A percentile compares a stretch with the other conserved stretches of the same genome.
These are phyloP conservation scores for Trypoxylon attenuatum DNA, from an alignment of 2,888 invertebrate genomes.

Conservation along the genomic window DNA sequence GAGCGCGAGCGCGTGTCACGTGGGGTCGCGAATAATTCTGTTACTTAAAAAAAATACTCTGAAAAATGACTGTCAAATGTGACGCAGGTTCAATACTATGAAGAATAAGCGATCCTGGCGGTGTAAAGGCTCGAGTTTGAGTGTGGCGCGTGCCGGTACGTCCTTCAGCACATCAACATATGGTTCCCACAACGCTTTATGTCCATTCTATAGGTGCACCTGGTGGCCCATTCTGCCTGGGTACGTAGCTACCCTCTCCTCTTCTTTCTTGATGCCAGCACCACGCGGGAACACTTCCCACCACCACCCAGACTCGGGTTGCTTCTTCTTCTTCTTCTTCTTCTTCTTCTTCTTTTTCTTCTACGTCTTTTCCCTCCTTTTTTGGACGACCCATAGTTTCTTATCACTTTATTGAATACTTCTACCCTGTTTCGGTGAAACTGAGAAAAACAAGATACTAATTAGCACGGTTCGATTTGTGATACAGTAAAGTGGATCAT, in stretches of 20 bases:
- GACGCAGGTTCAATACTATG: too few relatives aligned
- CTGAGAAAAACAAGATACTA: too few relatives aligned
- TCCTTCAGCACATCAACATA: conserved; percentile 71
- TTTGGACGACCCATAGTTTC: too few relatives aligned
- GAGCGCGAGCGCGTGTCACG: background rate
- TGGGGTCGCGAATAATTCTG: too few relatives aligned
- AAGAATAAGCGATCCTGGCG: conserved; percentile 54
- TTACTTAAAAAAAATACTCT: too few relatives aligned
- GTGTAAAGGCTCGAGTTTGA: conserved; percentile 66
- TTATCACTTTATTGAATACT: too few relatives aligned
- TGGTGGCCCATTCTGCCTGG: conserved; percentile 48
- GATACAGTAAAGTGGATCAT: too few relatives aligned
- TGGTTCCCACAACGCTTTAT: conserved; percentile 69
- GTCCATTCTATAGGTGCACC: conserved; percentile 65
- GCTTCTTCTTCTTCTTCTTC: too few relatives aligned
- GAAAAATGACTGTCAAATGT: too few relatives aligned
- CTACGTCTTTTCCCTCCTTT: conserved; percentile 2
- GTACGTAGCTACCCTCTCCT: conserved; percentile 47
- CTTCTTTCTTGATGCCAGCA: conserved; percentile 21
- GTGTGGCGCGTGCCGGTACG: conserved; percentile 71
- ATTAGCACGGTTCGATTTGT: too few relatives aligned
- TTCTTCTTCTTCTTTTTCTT: conserved; percentile 4
- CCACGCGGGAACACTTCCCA: conserved; percentile 9
- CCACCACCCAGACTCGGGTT: conserved; percentile 1
- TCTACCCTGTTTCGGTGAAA: too few relatives aligned